Percentiles rank a stretch among this genome's conserved stretches.
phyloP scores from a whole-genome alignment of 2,113 vertebrate genomes.

The Halcyon malimbica region DNA sequence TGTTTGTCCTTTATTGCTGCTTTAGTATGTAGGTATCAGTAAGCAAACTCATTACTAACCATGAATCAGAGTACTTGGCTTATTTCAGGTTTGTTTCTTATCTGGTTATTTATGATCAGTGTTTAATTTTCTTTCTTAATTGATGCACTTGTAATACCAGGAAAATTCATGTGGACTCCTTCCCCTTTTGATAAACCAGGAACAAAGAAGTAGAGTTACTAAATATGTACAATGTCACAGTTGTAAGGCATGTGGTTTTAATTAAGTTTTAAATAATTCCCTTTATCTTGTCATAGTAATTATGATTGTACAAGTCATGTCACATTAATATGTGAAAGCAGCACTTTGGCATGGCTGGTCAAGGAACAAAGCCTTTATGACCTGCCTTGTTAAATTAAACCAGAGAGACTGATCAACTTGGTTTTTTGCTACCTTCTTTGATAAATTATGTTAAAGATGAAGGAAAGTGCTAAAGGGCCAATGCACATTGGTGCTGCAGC shows the following conservation, averaged over 20 bases:
- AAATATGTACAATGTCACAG: constrained; percentile 46
- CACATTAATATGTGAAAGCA: constrained; percentile 72
- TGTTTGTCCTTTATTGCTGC: background rate
- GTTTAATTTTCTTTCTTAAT: constrained; percentile 60
- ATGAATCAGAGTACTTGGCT: background rate
- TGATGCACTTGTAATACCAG: constrained; percentile 5
- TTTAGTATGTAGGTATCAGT: background rate
- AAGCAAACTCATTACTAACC: constrained; percentile 13
- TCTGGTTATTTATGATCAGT: constrained; percentile 44
- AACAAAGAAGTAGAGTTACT: constrained; percentile 56
- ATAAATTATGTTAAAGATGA: constrained; percentile 67
- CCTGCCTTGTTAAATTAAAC: constrained; percentile 71
- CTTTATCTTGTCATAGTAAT: constrained; percentile 76
- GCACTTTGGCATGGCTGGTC: constrained; percentile 56
- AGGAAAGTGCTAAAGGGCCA: constrained; percentile 35
- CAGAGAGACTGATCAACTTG: constrained; percentile 55
- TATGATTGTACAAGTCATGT: constrained; percentile 68
- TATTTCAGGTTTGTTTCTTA: constrained; percentile 53
- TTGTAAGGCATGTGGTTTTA: constrained; percentile 69
- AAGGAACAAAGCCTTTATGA: constrained; percentile 63
- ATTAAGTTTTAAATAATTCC: constrained; percentile 79
- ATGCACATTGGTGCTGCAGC: background rate
- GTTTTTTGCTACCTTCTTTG: constrained; percentile 57
- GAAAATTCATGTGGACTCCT: constrained; percentile 13
- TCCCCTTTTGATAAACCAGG: constrained; percentile 29